These are phyloP conservation scores for Adelges cooleyi DNA, from an alignment of 1,140 invertebrate species.

Conservation along the genomic window DNA sequence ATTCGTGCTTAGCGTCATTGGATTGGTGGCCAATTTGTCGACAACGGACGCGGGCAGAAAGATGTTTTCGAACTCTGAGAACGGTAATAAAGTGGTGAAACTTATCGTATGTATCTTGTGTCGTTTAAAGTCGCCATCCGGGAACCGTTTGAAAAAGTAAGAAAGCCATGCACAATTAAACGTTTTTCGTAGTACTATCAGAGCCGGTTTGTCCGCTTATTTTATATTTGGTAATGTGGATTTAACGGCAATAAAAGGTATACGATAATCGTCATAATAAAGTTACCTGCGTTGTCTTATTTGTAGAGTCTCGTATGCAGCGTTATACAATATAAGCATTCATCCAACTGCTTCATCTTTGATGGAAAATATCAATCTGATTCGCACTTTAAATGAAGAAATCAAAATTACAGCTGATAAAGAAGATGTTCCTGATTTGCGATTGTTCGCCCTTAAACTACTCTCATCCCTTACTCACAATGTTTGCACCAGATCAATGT, in stretches of 20 bases:
- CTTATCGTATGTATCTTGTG: not conserved
- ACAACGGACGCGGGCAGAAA: not conserved
- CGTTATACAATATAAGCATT: slow-evolving; percentile 8
- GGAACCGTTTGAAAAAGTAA: slow-evolving; percentile 5
- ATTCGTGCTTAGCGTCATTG: not conserved
- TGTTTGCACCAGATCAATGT: not conserved
- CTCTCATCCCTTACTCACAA: not conserved
- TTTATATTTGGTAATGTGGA: no score
- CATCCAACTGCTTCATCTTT: not conserved
- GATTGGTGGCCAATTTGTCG: not conserved
- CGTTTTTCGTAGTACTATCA: no score
- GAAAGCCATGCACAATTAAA: no score
- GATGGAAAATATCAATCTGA: not conserved
- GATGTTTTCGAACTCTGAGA: not conserved
- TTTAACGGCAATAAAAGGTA: no score
- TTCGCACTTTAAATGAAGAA: not conserved
- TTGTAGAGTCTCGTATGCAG: slow-evolving; percentile 3
- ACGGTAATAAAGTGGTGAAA: not conserved
- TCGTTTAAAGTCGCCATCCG: not conserved
- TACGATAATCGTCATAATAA: no score
- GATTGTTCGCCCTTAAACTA: not conserved
- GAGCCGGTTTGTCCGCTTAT: no score
- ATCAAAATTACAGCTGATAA: not conserved
- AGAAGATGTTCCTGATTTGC: not conserved
- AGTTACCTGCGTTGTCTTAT: no score